These are phyloP conservation scores for Phoxinus dragarum DNA, from an alignment of 2,797 vertebrate species.

Conservation along the genomic window DNA sequence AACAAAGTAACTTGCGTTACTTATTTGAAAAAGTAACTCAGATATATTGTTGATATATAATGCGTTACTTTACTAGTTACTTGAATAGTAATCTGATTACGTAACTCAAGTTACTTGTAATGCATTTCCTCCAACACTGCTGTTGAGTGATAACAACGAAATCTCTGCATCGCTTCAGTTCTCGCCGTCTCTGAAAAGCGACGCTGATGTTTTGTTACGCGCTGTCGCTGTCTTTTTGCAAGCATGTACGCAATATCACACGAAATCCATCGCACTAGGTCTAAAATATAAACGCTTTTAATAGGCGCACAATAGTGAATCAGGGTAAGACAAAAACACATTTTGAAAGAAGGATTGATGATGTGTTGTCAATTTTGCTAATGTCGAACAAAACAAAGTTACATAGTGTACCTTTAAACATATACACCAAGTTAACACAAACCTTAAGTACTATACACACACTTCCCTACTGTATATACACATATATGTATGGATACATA, in stretches of 20 bases:
- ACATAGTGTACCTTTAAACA: conserved; percentile 29
- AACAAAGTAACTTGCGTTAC: too few relatives aligned
- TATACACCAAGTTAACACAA: conserved; percentile 32
- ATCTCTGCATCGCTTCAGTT: not conserved
- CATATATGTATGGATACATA: conserved; percentile 62
- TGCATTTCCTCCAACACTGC: too few relatives aligned
- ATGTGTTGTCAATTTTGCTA: not conserved
- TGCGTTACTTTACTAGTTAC: too few relatives aligned
- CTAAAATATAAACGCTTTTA: not conserved
- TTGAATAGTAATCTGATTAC: too few relatives aligned
- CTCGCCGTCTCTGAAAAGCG: not conserved
- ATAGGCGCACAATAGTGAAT: not conserved
- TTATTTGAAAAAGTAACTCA: too few relatives aligned
- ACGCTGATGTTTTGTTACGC: not conserved
- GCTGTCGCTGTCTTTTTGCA: not conserved
- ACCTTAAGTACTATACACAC: conserved; percentile 38
- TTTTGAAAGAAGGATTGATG: not conserved
- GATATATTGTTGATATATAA: too few relatives aligned
- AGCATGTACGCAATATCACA: not conserved
- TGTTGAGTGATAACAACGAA: too few relatives aligned
- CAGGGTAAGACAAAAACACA: not conserved
- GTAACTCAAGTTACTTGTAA: too few relatives aligned
- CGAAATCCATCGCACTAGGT: not conserved
- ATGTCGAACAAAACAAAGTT: not conserved
- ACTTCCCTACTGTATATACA: conserved; percentile 71